phyloP scores from a whole-genome alignment of 2,797 vertebrate species.

The Danionella dracula region DNA sequence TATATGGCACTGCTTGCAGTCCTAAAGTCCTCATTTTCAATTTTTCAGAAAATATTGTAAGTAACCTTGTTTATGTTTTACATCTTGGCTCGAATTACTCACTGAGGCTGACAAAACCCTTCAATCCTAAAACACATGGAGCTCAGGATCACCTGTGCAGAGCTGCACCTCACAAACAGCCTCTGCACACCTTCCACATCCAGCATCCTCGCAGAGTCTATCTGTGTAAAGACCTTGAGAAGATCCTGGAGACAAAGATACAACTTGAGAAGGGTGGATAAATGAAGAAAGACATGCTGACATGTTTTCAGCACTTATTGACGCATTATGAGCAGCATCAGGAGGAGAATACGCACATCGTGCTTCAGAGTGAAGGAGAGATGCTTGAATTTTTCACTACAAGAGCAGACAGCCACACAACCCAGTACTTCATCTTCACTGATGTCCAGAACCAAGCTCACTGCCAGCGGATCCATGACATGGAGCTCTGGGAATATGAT shows the following conservation, averaged over 20 bases:
- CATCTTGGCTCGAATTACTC: background rate
- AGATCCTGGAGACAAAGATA: constrained; percentile 36
- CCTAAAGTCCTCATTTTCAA: too few species aligned
- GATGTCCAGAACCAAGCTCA: constrained; percentile 28
- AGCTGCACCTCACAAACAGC: constrained; percentile 41
- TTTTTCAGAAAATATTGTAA: too few species aligned
- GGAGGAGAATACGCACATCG: constrained; percentile 5
- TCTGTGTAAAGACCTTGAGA: constrained; percentile 29
- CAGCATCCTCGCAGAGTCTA: constrained; percentile 13
- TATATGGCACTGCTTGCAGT: too few species aligned
- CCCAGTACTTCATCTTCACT: constrained; percentile 33
- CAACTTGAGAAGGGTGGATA: constrained; percentile 24
- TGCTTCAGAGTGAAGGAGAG: constrained; percentile 44
- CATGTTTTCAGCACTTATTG: constrained; percentile 45
- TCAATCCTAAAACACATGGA: constrained; percentile 20
- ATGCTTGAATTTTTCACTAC: constrained; percentile 39
- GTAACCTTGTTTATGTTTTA: background rate
- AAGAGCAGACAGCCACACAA: constrained; percentile 11
- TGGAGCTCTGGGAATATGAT: constrained; percentile 30
- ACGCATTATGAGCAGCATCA: constrained; percentile 20
- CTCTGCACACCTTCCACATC: constrained; percentile 26
- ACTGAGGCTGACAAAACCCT: background rate
- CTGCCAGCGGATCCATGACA: constrained; percentile 27
- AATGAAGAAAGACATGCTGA: constrained; percentile 28
- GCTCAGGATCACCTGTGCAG: constrained; percentile 37